A percentile compares a stretch with the other conserved stretches of the same genome.
phyloP scores from a whole-genome alignment of 2,888 invertebrate species.

The Nymphalis c-album region DNA sequence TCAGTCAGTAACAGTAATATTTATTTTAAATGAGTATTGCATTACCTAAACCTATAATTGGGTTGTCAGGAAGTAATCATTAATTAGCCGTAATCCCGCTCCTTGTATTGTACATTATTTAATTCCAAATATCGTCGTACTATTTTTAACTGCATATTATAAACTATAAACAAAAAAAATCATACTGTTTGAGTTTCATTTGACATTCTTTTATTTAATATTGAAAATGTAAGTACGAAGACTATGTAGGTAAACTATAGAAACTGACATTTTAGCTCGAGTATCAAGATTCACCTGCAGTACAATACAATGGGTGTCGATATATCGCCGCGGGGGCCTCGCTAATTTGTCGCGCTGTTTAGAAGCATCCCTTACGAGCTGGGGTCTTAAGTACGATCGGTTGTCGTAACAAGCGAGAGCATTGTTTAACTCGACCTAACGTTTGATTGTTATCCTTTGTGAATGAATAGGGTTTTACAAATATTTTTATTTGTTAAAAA shows the following conservation, averaged over 20 bases:
- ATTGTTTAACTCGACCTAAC: slow-evolving; percentile 11
- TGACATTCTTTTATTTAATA: too few species aligned
- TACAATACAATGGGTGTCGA: neutral
- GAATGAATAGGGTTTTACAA: neutral
- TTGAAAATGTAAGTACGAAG: neutral
- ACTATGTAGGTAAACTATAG: neutral
- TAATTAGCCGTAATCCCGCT: too few species aligned
- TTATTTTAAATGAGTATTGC: too few species aligned
- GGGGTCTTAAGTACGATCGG: slow-evolving; percentile 24
- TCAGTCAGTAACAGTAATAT: too few species aligned
- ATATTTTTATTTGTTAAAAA: neutral
- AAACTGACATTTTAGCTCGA: neutral
- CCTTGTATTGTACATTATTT: too few species aligned
- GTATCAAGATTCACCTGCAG: neutral
- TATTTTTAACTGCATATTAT: too few species aligned
- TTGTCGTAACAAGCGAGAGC: slow-evolving; percentile 16
- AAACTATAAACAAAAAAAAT: too few species aligned
- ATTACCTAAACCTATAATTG: too few species aligned
- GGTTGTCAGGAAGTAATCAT: too few species aligned
- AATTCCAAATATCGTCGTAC: too few species aligned
- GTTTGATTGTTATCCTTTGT: slow-evolving; percentile 26
- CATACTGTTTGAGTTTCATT: too few species aligned
- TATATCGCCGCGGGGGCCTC: slow-evolving; percentile 19
- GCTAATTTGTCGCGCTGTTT: slow-evolving; percentile 26
- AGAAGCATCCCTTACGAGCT: slow-evolving; percentile 7